Evolutionary conservation across 2,888 invertebrate species (phyloP).

Genomic region (Heteromurus nitidus): DNA sequence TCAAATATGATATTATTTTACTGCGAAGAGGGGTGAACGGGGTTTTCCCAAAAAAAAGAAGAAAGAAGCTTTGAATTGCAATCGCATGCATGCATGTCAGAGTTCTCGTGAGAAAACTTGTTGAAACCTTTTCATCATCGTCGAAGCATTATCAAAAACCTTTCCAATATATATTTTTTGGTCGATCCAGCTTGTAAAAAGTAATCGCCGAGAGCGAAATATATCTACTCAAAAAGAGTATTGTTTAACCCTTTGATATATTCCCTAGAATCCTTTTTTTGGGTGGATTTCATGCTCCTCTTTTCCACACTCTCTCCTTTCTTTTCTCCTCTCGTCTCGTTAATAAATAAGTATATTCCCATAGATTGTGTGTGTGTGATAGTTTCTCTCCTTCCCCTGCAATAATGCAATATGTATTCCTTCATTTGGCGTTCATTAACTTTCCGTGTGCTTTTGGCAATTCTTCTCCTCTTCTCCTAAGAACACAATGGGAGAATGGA

Average conservation of each 20-base stretch:
- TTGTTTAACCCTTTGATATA: slow-evolving; percentile 48
- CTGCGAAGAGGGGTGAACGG: slow-evolving; percentile 27
- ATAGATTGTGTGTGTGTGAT: not conserved
- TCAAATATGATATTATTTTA: slow-evolving; percentile 12
- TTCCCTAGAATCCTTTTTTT: not conserved
- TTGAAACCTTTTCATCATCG: slow-evolving; percentile 53
- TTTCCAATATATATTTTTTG: slow-evolving; percentile 21
- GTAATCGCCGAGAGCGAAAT: slow-evolving; percentile 50
- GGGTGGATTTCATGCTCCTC: too few species aligned
- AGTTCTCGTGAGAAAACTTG: slow-evolving; percentile 60
- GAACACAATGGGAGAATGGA: not conserved
- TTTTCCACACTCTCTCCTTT: too few species aligned
- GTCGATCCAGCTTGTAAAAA: slow-evolving; percentile 27
- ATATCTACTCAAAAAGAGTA: slow-evolving; percentile 16
- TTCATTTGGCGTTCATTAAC: slow-evolving; percentile 54
- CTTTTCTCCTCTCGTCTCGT: too few species aligned
- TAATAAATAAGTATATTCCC: slow-evolving; percentile 22
- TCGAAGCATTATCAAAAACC: too few species aligned
- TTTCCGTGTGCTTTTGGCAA: slow-evolving; percentile 38
- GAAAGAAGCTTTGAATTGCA: slow-evolving; percentile 4
- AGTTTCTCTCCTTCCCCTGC: not conserved
- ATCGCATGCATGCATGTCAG: not conserved
- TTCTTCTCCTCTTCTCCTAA: not conserved
- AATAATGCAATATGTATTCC: too few species aligned
- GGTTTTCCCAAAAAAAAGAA: too few species aligned